Evolutionary conservation across 1,140 invertebrate species (phyloP).

Genomic region (Lepidurus packardi): DNA sequence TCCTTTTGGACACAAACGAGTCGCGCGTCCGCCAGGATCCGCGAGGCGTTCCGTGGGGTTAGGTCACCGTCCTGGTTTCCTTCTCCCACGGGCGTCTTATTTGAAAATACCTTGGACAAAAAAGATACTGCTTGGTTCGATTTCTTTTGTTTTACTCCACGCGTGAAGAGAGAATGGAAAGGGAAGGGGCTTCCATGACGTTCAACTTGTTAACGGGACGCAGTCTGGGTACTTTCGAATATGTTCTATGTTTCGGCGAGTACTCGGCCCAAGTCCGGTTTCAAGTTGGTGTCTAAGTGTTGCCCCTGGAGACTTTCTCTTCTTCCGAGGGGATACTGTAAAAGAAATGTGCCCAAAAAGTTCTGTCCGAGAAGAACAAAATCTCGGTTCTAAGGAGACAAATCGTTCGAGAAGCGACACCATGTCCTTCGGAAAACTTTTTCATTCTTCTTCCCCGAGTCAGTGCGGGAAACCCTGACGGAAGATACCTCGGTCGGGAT

Average conservation of each 20-base stretch:
- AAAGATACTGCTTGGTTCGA: background rate
- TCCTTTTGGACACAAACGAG: slow-evolving; percentile 5
- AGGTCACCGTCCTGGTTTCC: background rate
- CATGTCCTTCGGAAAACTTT: background rate
- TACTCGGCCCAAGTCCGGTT: background rate
- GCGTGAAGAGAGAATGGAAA: background rate
- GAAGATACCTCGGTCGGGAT: background rate
- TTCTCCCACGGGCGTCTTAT: background rate
- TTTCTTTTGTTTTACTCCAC: background rate
- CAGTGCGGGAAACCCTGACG: background rate
- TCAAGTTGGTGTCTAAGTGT: background rate
- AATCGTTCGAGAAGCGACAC: background rate
- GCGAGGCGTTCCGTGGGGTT: background rate
- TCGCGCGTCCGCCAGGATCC: background rate
- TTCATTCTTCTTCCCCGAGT: background rate
- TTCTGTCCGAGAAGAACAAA: background rate
- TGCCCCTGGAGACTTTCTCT: background rate
- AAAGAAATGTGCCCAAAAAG: background rate
- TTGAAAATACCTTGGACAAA: background rate
- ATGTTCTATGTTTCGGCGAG: slow-evolving; percentile 5
- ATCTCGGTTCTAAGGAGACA: background rate
- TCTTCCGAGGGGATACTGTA: background rate
- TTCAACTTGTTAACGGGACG: background rate
- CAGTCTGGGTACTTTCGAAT: background rate
- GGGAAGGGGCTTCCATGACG: background rate